Evolutionary conservation across 1,140 invertebrate species (phyloP).

Genomic region (Papilio dardanus): DNA sequence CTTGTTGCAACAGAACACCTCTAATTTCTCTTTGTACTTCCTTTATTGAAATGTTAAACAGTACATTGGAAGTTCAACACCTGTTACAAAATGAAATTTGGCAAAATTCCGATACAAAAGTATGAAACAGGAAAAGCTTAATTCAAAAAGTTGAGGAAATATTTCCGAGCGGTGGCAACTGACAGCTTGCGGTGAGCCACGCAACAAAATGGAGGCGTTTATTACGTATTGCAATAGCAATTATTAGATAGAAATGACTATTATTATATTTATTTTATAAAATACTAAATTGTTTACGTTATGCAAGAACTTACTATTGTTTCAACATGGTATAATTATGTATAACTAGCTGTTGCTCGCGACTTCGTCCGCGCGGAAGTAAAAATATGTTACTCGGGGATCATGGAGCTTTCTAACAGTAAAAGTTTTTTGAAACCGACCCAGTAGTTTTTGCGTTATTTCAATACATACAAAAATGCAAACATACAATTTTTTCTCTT

Average conservation of each 20-base stretch:
- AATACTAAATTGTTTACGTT: too few relatives aligned
- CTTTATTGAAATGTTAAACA: slow-evolving; percentile 3
- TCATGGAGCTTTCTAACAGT: too few relatives aligned
- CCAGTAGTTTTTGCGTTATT: too few relatives aligned
- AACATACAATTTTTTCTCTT: too few relatives aligned
- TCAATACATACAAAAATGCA: too few relatives aligned
- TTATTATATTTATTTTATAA: slow-evolving; percentile 27
- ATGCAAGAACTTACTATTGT: too few relatives aligned
- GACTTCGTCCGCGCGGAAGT: too few relatives aligned
- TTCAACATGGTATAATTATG: too few relatives aligned
- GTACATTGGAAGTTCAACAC: slow-evolving; percentile 22
- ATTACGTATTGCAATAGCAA: slow-evolving; percentile 45
- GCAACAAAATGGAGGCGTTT: slow-evolving; percentile 40
- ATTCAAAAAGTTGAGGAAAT: slow-evolving; percentile 52
- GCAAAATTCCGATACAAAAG: slow-evolving; percentile 33
- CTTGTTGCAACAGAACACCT: too few relatives aligned
- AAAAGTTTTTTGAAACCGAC: too few relatives aligned
- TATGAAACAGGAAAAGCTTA: slow-evolving; percentile 39
- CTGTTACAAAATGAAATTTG: slow-evolving; percentile 8
- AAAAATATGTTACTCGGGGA: too few relatives aligned
- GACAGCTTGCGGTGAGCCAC: slow-evolving; percentile 58
- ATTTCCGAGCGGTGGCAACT: slow-evolving; percentile 50
- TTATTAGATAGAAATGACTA: neutral
- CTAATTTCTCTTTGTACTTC: neutral
- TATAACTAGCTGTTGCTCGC: too few relatives aligned